These are phyloP conservation scores for Nasalis larvatus DNA, from an alignment of 2,113 vertebrate genomes.

Conservation along the genomic window DNA sequence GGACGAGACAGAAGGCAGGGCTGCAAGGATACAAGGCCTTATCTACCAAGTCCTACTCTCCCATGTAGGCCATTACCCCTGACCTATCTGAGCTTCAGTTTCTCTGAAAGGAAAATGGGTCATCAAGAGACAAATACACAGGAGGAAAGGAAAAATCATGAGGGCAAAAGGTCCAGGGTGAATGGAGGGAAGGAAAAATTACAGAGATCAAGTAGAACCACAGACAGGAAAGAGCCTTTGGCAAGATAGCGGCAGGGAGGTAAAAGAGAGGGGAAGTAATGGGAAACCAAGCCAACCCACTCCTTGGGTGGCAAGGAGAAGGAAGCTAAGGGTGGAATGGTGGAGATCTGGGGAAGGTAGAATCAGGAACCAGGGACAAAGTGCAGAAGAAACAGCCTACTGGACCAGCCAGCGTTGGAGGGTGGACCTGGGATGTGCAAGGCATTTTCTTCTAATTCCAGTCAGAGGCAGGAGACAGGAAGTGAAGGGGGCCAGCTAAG, in stretches of 20 bases:
- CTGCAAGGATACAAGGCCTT: accelerated
- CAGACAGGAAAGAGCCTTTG: not conserved
- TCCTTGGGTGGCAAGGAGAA: accelerated
- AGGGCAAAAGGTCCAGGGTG: accelerated
- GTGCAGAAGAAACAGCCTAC: not conserved
- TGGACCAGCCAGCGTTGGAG: too few relatives aligned
- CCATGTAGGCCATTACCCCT: accelerated
- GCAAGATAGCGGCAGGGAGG: accelerated
- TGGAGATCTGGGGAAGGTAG: accelerated
- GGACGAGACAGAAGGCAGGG: accelerated
- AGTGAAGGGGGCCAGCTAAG: accelerated
- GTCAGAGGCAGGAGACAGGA: not conserved
- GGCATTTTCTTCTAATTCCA: not conserved
- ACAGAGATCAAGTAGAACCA: not conserved
- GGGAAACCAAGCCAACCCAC: accelerated
- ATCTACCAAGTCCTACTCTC: accelerated
- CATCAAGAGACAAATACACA: not conserved
- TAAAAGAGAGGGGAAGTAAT: not conserved
- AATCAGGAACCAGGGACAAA: not conserved
- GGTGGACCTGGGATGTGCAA: accelerated
- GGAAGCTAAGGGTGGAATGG: accelerated
- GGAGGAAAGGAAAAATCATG: not conserved
- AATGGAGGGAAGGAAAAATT: accelerated
- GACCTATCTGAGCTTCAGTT: not conserved
- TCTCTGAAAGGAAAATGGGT: not conserved